Evolutionary conservation across 2,113 vertebrate species (phyloP).

Genomic region (Dasypus novemcinctus): DNA sequence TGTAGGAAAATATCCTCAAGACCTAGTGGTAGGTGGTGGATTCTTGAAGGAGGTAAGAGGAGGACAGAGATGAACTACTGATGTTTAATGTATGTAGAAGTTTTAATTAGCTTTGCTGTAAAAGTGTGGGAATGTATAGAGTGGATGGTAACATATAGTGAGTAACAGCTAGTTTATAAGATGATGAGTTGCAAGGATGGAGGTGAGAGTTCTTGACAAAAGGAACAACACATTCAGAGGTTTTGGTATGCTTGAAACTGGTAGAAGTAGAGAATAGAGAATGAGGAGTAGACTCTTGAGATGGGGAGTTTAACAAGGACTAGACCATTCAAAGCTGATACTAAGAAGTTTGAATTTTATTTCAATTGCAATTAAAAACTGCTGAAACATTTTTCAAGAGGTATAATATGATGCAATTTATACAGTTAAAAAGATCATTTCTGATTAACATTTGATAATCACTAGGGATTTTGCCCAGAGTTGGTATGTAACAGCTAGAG

Average conservation of each 20-base stretch:
- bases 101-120: no score
- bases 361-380: neutral
- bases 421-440: neutral
- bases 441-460: constrained; percentile 20
- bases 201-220: neutral
- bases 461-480: neutral
- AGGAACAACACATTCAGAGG: neutral
- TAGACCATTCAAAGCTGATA: neutral
- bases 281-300: neutral
- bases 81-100: no score
- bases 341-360: neutral
- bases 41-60: no score
- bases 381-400: neutral
- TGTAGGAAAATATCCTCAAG: no score
- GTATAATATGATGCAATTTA: neutral
- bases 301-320: neutral
- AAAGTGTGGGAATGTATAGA: no score
- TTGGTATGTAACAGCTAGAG: neutral
- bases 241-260: neutral
- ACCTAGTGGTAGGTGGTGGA: no score
- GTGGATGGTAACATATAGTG: no score
- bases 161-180: no score
- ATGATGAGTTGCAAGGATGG: neutral
- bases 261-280: neutral
- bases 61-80: no score